Evolutionary conservation across 2,888 invertebrate species (phyloP), one percentile per base, ranked within the genome.

Genomic region (Pomacea canaliculata): DNA sequence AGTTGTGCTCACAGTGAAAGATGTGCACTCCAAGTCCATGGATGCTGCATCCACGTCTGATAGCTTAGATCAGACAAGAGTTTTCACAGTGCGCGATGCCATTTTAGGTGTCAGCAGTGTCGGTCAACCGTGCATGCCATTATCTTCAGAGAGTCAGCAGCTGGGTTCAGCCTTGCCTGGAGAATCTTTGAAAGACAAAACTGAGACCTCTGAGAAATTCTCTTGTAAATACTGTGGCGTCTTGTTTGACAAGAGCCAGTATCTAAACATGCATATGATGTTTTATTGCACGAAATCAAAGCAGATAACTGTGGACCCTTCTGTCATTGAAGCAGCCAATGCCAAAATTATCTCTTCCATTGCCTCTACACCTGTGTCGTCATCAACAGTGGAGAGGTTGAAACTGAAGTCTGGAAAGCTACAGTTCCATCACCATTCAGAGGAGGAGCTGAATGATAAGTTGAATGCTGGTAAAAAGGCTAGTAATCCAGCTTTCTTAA

Each of bases 191-290:
- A 68, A 46, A 46, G 37, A 27, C 19, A 37, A 46, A 46, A 10
- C 27, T 27, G 68, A 68, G 12, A 13, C 27, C 12, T 19, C 27
- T 23, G 48, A 68, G 48, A 68, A 73, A 27, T 65, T 76, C 51
- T 63, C 62, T n/a, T 77, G 79, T 72, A 80, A 80, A 46, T 92
- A 94, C 73, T 97, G 96, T 89, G 94, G 94, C 87, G 94, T 94
- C 87, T 93, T 94, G 51, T 96, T 95, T 87, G 93, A 94, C 87
- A 95, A 94, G 84, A 94, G 94, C 63, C 96, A 96, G 81, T 95
- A 95, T 87, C 92, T 96, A 83, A 95, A 95, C 89, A 93, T 95
- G 77, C 96, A 97, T 90, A 94, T 94, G 86, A 92, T 94, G 87
- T 94, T 94, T 87, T 95, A 95, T 89, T 96, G 96, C 74, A 79